These are phyloP conservation scores for Pocota personata DNA, from an alignment of 2,888 invertebrate species.

Conservation along the genomic window DNA sequence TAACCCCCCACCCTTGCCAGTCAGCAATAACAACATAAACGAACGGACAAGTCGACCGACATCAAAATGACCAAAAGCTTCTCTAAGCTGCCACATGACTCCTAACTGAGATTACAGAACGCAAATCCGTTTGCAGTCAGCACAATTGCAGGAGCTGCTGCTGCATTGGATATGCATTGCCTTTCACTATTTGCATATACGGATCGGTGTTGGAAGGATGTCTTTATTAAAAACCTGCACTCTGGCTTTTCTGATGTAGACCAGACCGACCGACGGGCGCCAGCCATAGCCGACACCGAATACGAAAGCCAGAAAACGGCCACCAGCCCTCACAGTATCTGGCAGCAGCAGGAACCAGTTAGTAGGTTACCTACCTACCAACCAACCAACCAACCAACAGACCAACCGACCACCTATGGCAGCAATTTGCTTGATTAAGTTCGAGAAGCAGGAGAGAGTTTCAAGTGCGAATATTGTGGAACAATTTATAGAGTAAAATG, in stretches of 20 bases:
- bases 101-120: conserved; percentile 65
- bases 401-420: conserved; percentile 48
- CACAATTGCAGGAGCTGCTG: conserved; percentile 7
- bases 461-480: conserved; percentile 62
- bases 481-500: conserved; percentile 70
- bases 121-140: conserved; percentile 63
- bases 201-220: conserved; percentile 26
- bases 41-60: conserved; percentile 43
- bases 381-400: neutral
- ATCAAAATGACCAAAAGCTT: conserved; percentile 61
- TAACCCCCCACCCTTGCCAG: neutral
- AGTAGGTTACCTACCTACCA: conserved; percentile 27
- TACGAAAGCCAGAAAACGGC: conserved; percentile 45
- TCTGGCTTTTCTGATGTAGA: conserved; percentile 48
- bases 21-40: conserved; percentile 29
- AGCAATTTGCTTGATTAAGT: conserved; percentile 73
- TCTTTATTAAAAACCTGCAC: conserved; percentile 64
- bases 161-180: conserved; percentile 35
- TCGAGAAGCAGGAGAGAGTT: conserved; percentile 45
- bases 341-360: conserved; percentile 35
- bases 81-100: conserved; percentile 66
- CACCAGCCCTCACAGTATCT: conserved; percentile 24
- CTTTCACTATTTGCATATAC: conserved; percentile 48
- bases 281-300: neutral
- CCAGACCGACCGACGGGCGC: conserved; percentile 6